Conservation (phyloP, 2,113 vertebrate genomes). For the Colossoma macropomum region DNA sequence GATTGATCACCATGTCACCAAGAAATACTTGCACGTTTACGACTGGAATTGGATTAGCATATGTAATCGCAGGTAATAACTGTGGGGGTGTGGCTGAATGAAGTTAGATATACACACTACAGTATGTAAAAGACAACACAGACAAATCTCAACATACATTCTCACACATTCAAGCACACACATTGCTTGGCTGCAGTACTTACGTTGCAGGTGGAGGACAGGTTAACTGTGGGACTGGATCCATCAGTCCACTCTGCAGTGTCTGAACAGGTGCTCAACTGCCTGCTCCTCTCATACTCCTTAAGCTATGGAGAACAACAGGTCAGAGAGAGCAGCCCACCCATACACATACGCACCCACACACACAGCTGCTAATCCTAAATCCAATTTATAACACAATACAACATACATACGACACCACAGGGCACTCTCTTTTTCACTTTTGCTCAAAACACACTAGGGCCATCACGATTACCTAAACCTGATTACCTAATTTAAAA, state of each 20-base stretch:
- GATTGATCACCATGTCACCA: too few relatives aligned
- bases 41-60: not conserved
- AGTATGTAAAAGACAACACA: not conserved
- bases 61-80: not conserved
- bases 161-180: slow-evolving; percentile 20
- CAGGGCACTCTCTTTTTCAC: too few relatives aligned
- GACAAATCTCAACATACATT: not conserved
- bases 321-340: slow-evolving; percentile 71
- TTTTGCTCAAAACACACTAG: too few relatives aligned
- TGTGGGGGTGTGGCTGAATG: not conserved
- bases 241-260: slow-evolving; percentile 90
- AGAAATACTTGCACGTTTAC: too few relatives aligned
- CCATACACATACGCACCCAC: slow-evolving; percentile 20
- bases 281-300: slow-evolving; percentile 94
- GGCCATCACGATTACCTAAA: too few relatives aligned
- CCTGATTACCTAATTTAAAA: too few relatives aligned
- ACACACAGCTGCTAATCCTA: not conserved
- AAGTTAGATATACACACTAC: not conserved
- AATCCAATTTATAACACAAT: not conserved
- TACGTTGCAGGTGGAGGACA: slow-evolving; percentile 94
- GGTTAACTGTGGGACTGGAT: slow-evolving; percentile 85
- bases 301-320: slow-evolving; percentile 92
- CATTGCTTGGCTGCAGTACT: slow-evolving; percentile 72
- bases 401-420: too few relatives aligned
- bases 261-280: slow-evolving; percentile 81